Evolutionary conservation across 1,140 invertebrate genomes (phyloP), one percentile per base, ranked within the genome.

Genomic region (Lepidostoma basale): DNA sequence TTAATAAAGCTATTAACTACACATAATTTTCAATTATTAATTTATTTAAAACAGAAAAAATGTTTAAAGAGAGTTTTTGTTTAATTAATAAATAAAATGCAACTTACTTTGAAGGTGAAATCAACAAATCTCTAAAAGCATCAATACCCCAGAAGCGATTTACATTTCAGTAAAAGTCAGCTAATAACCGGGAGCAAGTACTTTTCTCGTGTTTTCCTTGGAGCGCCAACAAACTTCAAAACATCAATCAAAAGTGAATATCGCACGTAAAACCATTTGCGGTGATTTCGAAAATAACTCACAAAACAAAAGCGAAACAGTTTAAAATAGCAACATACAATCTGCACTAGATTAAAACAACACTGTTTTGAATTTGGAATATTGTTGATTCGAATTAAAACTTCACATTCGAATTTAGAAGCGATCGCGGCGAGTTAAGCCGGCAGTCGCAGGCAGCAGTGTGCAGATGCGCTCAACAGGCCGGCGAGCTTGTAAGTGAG

Each of bases 401-500:
- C 14, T 45, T 45, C 6, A 45, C 10, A 16, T 49, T 49, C 12
- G 45, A 49, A 5, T 18, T 18, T n/a, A n/a, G n/a, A n/a, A n/a
- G n/a, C n/a, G n/a, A n/a, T 40, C 33, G 59, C 33, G 23, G 12
- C 30, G 44, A 28, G 10, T 18, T 49, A 18, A 6, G 20, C 4
- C 18, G 12, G 40, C 42, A 20, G 25, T 33, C 10, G 62, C 16
- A 14, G 47, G 47, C 6, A 10, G 12, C 23, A 9, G 23, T 3
- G 18, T 26, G 10, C 8, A 42, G 39, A 25, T 65, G 62, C 22
- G 49, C 22, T 65, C 62, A 65, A 65, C 62, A 65, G 62, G 62
- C 47, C 62, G 62, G 62, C 62, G 30, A 23, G 62, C 45, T 18
- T 39, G 62, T 26, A 22, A 65, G 62, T 65, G 62, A 25, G 20